Conservation (phyloP, 2,113 vertebrate genomes). For the Oophaga pumilio region DNA sequence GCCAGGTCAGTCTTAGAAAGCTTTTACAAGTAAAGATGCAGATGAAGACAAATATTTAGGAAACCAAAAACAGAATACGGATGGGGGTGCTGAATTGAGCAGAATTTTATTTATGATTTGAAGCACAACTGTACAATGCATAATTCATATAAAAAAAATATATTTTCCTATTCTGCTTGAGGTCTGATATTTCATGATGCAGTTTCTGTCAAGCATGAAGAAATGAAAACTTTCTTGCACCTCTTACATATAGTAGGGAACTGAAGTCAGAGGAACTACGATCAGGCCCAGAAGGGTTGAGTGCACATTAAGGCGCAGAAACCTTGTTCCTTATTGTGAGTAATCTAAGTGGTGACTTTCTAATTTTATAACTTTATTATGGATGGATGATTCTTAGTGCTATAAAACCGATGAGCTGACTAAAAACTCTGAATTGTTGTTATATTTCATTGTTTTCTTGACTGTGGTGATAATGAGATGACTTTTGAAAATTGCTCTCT, state of each 20-base stretch:
- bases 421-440: no score
- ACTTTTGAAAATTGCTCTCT: no score
- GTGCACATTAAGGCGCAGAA: no score
- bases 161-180: no score
- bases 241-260: neutral
- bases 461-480: no score
- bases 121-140: no score
- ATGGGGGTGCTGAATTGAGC: neutral
- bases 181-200: neutral
- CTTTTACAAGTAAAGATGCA: neutral
- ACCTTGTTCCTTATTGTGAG: neutral
- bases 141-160: no score
- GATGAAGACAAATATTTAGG: neutral
- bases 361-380: neutral
- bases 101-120: neutral
- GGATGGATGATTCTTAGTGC: no score
- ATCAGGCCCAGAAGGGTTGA: no score
- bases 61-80: neutral
- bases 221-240: neutral
- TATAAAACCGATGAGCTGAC: no score
- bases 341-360: neutral
- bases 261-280: no score
- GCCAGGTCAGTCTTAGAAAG: neutral
- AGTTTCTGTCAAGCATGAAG: neutral
- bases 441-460: no score